These are phyloP conservation scores for Nothocercus nigrocapillus DNA, from an alignment of 2,113 vertebrate species.

Conservation along the genomic window DNA sequence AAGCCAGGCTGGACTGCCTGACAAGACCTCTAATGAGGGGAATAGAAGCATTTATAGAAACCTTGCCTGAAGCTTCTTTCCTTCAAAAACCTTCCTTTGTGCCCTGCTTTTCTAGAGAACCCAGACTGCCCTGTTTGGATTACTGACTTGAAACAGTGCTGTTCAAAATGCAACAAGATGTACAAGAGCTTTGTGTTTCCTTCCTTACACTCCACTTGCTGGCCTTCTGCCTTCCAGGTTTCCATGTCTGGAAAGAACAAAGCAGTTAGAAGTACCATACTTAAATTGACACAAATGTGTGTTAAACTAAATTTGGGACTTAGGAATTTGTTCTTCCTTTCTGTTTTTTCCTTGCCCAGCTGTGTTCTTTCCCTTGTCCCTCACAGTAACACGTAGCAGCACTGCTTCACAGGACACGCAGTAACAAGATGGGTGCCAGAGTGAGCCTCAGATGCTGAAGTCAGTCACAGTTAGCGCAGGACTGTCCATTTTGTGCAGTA, in stretches of 20 bases:
- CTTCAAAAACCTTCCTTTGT: not conserved
- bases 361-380: not conserved
- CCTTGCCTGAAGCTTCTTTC: not conserved
- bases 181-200: not conserved
- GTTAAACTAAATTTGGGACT: not conserved
- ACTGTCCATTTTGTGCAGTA: rapidly evolving
- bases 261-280: rapidly evolving
- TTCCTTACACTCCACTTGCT: not conserved
- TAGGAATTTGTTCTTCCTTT: not conserved
- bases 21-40: not conserved
- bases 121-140: not conserved
- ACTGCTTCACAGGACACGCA: rapidly evolving
- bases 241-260: not conserved
- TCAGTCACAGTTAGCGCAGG: not conserved
- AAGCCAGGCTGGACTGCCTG: not conserved
- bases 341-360: rapidly evolving
- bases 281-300: not conserved
- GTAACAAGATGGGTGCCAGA: not conserved
- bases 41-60: not conserved
- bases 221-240: not conserved
- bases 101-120: not conserved
- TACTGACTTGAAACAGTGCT: not conserved
- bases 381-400: not conserved
- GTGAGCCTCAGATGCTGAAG: not conserved
- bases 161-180: not conserved